phyloP scores from a whole-genome alignment of 2,113 vertebrate species.

The Bufo gargarizans region DNA sequence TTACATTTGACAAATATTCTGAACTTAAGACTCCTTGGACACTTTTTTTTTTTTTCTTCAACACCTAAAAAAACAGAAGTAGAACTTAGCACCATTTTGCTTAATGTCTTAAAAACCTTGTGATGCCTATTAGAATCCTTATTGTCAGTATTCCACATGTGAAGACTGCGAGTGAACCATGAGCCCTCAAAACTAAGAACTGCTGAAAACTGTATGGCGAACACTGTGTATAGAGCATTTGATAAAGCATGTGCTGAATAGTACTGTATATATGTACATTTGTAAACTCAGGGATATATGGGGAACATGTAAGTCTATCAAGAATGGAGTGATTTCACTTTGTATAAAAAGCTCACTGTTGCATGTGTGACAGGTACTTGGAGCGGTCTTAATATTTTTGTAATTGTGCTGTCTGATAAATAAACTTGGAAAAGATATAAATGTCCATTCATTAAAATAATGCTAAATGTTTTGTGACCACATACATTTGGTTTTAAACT shows the following conservation, averaged over 20 bases:
- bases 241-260: background rate
- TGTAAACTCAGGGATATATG: constrained; percentile 46
- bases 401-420: background rate
- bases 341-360: constrained; percentile 11
- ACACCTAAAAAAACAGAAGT: background rate
- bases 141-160: background rate
- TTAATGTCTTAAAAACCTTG: background rate
- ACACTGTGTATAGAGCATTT: background rate
- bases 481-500: no score
- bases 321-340: background rate
- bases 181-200: background rate
- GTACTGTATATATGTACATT: constrained; percentile 29
- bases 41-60: background rate
- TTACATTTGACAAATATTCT: background rate
- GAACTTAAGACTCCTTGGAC: background rate
- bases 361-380: background rate
- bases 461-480: no score
- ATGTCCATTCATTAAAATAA: no score
- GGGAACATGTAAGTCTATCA: background rate
- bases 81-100: background rate
- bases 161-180: background rate
- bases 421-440: background rate
- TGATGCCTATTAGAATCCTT: background rate
- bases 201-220: background rate
- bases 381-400: constrained; percentile 6